phyloP scores from a whole-genome alignment of 1,140 invertebrate genomes.

The Leguminivora glycinivorella region DNA sequence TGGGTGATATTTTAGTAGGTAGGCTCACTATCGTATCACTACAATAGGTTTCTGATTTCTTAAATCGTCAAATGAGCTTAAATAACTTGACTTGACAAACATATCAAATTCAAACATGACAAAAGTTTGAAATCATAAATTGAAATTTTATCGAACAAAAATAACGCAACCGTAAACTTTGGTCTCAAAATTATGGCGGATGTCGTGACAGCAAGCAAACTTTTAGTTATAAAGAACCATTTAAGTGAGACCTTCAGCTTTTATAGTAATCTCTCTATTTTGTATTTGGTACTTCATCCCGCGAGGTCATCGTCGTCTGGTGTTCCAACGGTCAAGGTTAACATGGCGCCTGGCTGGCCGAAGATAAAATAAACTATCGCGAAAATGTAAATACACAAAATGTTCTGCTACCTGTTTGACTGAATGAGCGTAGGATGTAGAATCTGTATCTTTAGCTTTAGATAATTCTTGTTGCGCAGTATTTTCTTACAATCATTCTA shows the following conservation, averaged over 20 bases:
- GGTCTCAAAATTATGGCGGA: background rate
- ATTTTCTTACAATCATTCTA: background rate
- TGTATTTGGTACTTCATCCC: background rate
- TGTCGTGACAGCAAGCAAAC: background rate
- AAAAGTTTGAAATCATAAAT: background rate
- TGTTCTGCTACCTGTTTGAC: slow-evolving; percentile 45
- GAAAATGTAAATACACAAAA: slow-evolving; percentile 52
- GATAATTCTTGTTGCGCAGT: background rate
- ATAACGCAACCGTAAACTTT: background rate
- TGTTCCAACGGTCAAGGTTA: slow-evolving; percentile 67
- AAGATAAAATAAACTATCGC: slow-evolving; percentile 57
- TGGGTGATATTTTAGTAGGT: no score
- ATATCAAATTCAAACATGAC: background rate
- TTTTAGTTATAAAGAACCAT: slow-evolving; percentile 22
- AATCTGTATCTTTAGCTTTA: slow-evolving; percentile 17
- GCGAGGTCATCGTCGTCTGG: slow-evolving; percentile 56
- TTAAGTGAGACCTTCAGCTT: slow-evolving; percentile 24
- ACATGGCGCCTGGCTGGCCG: slow-evolving; percentile 53
- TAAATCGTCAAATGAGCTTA: background rate
- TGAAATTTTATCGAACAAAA: background rate
- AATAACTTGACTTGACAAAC: background rate
- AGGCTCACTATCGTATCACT: no score
- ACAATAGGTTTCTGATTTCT: no score
- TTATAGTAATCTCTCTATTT: background rate
- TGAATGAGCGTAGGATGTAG: slow-evolving; percentile 35